Evolutionary conservation across 2,888 invertebrate genomes (phyloP), one percentile per base, ranked within the genome.

Genomic region (Metalampra italica): DNA sequence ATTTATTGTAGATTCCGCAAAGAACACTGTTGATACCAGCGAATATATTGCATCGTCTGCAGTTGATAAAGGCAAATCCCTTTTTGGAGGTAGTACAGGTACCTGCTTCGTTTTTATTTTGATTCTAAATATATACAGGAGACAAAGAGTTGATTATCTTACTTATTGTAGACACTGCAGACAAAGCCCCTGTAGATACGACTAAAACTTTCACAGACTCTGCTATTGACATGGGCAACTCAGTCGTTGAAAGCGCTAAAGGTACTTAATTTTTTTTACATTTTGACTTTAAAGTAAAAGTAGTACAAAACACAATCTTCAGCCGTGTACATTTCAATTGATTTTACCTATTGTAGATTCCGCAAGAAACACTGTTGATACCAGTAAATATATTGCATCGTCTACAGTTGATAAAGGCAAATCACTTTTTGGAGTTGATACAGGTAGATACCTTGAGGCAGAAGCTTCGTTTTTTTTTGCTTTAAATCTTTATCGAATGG

Each of bases 31-130:
- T 51, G 64, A 68, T 38, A 54, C 50, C 7, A 60, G 60, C 13
- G 67, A 66, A 54, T 64, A 60, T 45, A 57, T 59, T 29, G 64
- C 68, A 7, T 49, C 61, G 9, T 53, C 64, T 7, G 64, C 64
- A 30, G 52, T 60, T 41, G 68, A 69, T 12, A 67, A 62, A 53
- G 59, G 68, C 29, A 54, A 61, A 43, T 49, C 59, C 7, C 46
- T 63, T 29, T 58, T 66, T 46, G 57, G 56, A 29, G 14, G 52
- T 9, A 57, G 57, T 45, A 56, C 53, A 55, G 57, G 53, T 57
- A 51, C n/a, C n/a, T n/a, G n/a, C 12, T 32, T 32, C 22, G 22
- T 22, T 22, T 22, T 22, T 22, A 22, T 22, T 3, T 22, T 22
- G 22, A 2, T 22, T 22, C 22, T 5, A 22, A 22, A 3, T 22